Base-by-base conservation (phyloP, 1,140 invertebrate species). In the Arion vulgaris region DNA sequence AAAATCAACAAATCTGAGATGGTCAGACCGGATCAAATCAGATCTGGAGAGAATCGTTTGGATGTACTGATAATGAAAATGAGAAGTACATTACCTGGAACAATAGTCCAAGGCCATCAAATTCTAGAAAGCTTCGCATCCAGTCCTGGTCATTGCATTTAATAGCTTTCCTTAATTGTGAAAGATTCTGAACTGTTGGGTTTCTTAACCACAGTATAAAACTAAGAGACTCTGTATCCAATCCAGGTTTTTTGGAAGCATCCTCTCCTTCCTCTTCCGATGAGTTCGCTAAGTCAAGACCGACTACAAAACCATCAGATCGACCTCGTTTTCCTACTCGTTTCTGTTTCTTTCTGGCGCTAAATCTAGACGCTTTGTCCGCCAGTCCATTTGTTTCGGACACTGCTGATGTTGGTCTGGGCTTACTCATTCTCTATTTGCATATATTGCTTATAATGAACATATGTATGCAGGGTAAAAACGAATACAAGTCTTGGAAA, bases 71-170 rank as follows among this genome's bases (percentile, higher is more conserved):
- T 32, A 28, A 32, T 23, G 68, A 71, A 32, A 23, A 28, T 32
- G 11, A 36, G 34, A 13, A 71, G 32, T 39, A n/a, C 13, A 11
- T 49, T 32, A 81, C 80, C 80, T 81, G 80, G 82, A 94, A 92
- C 57, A 94, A 83, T 11, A 93, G 87, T 15, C 92, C 92, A 38
- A 92, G 80, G 7, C 90, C 90, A 79, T 93, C 93, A 78, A 91
- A 91, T 81, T 92, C 90, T 80, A 94, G 82, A 85, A 94, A 94
- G 34, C 93, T 93, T 71, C 90, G 84, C 91, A 94, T 91, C 93
- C 93, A 94, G 77, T 91, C 90, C 38, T 90, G 79, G 81, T 92
- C 89, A 75, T 89, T 92, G 41, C 86, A 87, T 81, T 91, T 91
- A 57, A 91, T 88, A 23, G 86, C 84, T 69, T 87, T 87, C 19